Evolutionary conservation across 2,113 vertebrate genomes (phyloP), one percentile per base, ranked within the genome.

Genomic region (Hydrochoerus hydrochaeris): DNA sequence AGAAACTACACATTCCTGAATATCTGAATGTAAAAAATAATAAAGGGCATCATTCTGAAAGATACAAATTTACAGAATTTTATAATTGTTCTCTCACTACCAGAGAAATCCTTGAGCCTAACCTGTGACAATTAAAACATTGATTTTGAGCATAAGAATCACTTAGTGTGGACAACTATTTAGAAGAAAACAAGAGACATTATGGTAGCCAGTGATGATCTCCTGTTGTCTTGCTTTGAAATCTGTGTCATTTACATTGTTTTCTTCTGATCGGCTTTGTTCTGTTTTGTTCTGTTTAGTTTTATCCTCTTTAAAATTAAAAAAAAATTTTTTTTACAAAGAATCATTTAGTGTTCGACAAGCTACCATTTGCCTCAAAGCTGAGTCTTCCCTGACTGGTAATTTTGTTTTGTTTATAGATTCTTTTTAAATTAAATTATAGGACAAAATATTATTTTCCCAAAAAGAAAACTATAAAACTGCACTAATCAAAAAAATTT

Each of bases 381-480:
- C 7, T 80, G 9, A 89, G 28, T 71, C 26, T 75, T 73, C 67
- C 52, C 44, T 49, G 30, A 19, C 10, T 41, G 5, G 30, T 85
- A 5, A 14, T 86, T 87, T 60, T 86, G 35, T 67, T 85, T 84
- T 91, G 8, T 73, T 80, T 88, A 52, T 28, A 58, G 93, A 2
- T 69, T 87, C 19, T 80, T 90, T 85, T 32, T 5, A 7, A 87
- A 87, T 54, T 67, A 92, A 95, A 84, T 85, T 28, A 58, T 97
- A 95, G 20, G 17, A 20, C 10, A 8, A 88, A 7, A 5, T 46
- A 73, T 83, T 85, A 75, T 85, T 96, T 96, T 85, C 41, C 14
- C 69, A 89, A 81, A 71, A 28, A 83, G n/a, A 90, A 94, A 69
- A 75, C 12, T 65, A 73, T 52, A 94, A 84, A 97, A 71, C 14